Evolutionary conservation across 2,888 invertebrate species (phyloP).

Genomic region (Chrysopilus asiliformis): DNA sequence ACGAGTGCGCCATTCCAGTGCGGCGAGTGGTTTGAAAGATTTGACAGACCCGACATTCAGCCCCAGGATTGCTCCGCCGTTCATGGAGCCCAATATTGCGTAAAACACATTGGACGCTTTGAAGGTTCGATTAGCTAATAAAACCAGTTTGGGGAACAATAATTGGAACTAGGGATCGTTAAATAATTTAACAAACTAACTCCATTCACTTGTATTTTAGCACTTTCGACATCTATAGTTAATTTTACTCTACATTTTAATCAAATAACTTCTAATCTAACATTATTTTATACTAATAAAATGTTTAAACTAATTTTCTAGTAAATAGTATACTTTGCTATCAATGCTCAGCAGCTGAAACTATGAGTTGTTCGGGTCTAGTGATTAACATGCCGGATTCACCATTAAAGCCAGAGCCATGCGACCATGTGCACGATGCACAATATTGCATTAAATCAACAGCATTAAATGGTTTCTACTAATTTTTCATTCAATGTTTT

Average conservation of each 20-base stretch:
- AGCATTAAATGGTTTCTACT: constrained; percentile 37
- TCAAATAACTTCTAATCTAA: not conserved
- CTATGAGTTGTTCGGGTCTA: constrained; percentile 54
- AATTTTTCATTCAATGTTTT: too few relatives aligned
- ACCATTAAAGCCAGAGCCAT: constrained; percentile 45
- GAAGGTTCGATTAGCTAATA: constrained; percentile 69
- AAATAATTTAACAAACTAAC: not conserved
- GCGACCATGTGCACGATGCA: constrained; percentile 64
- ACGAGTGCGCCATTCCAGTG: constrained; percentile 67
- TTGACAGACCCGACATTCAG: constrained; percentile 47
- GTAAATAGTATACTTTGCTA: constrained; percentile 50
- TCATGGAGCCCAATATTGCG: constrained; percentile 75
- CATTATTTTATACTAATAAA: constrained; percentile 1
- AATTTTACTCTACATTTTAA: not conserved
- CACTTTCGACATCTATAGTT: not conserved
- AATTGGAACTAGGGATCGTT: too few relatives aligned
- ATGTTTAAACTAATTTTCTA: constrained; percentile 18
- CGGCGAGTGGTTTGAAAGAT: constrained; percentile 58
- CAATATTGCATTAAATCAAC: constrained; percentile 74
- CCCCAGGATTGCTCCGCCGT: constrained; percentile 63
- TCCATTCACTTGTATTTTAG: not conserved
- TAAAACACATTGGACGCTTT: constrained; percentile 84
- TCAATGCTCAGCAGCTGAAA: constrained; percentile 59
- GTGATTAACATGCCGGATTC: constrained; percentile 42
- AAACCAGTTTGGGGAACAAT: too few relatives aligned